Base-by-base conservation (phyloP, 1,140 invertebrate genomes). In the Monomorium pharaonis region DNA sequence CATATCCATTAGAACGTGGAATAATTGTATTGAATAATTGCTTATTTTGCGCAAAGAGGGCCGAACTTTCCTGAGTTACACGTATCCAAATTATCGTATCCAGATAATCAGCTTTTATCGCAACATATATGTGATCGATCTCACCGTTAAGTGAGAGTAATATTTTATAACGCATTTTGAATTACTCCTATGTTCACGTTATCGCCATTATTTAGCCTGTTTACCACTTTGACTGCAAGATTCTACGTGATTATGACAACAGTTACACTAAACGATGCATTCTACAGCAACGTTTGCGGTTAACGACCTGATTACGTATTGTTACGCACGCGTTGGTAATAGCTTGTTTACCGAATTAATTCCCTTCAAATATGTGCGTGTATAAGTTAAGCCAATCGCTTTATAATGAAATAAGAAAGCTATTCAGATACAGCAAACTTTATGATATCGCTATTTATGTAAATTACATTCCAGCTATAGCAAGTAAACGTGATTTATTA, bases 231-330 rank as follows among this genome's bases (percentile, higher is more conserved):
- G 24, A 44, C n/a, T 21, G 42, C 16, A 37, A 47, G 14, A 67
- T 42, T 44, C n/a, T 58, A 83, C 67, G 27, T 33, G n/a, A 80
- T 80, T 54, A 42, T 18, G 27, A 80, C 76, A n/a, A 83, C 42
- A 47, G 54, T 58, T 60, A 18, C 24, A 42, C 18, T 24, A 58
- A 72, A 74, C 24, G 37, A 54, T 44, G 24, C 27, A 24, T 56
- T 54, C 49, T 37, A 51, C n/a, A 21, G 42, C 14, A 72, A 12
- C 60, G 30, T 80, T 83, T 72, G 63, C 44, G 30, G 44, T 54
- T 80, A 69, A 72, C 51, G 16, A 10, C 5, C 51, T 47, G 51
- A 83, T 83, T 72, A 72, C 5, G 42, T 24, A 58, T 72, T 58
- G 51, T 54, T 58, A 14, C 21, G 42, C 42, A 37, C 4, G 54